A percentile compares a stretch with the other conserved stretches of the same genome.
These are phyloP conservation scores for Thyatira batis DNA, from an alignment of 2,888 invertebrate genomes.

Conservation along the genomic window DNA sequence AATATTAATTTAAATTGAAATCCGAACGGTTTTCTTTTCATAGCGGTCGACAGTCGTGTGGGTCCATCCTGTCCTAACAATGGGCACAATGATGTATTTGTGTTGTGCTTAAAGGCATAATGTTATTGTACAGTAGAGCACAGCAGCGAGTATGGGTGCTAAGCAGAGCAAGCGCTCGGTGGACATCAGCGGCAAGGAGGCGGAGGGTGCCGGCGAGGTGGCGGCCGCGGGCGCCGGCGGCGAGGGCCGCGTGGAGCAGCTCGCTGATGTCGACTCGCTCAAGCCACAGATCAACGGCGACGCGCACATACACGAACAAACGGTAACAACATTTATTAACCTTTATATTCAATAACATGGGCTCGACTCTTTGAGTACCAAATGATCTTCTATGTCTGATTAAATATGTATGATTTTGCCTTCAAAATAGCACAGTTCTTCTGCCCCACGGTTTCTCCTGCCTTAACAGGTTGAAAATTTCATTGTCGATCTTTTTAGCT, in stretches of 20 bases:
- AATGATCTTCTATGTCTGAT: too few relatives aligned
- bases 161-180: slow-evolving; percentile 94
- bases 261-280: slow-evolving; percentile 88
- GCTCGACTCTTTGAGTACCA: too few relatives aligned
- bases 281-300: slow-evolving; percentile 89
- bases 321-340: slow-evolving; percentile 64
- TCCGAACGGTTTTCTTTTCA: slow-evolving; percentile 6
- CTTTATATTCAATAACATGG: too few relatives aligned
- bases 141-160: slow-evolving; percentile 87
- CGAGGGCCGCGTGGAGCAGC: slow-evolving; percentile 88
- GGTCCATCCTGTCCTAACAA: slow-evolving; percentile 11
- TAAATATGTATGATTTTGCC: too few relatives aligned
- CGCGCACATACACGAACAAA: slow-evolving; percentile 83
- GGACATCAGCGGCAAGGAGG: slow-evolving; percentile 90
- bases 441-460: too few relatives aligned
- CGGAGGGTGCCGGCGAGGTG: slow-evolving; percentile 83
- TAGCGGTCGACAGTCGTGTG: slow-evolving; percentile 1
- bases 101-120: slow-evolving; percentile 3
- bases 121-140: slow-evolving; percentile 27
- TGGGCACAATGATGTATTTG: slow-evolving; percentile 7
- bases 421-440: too few relatives aligned
- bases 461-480: too few relatives aligned
- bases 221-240: slow-evolving; percentile 83
- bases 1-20: slow-evolving; percentile 11
- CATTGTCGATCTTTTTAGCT: too few relatives aligned